Percentiles rank a stretch among this genome's conserved stretches.
Conservation (phyloP, 2,888 invertebrate genomes). For the Drosophila kanekoi region DNA sequence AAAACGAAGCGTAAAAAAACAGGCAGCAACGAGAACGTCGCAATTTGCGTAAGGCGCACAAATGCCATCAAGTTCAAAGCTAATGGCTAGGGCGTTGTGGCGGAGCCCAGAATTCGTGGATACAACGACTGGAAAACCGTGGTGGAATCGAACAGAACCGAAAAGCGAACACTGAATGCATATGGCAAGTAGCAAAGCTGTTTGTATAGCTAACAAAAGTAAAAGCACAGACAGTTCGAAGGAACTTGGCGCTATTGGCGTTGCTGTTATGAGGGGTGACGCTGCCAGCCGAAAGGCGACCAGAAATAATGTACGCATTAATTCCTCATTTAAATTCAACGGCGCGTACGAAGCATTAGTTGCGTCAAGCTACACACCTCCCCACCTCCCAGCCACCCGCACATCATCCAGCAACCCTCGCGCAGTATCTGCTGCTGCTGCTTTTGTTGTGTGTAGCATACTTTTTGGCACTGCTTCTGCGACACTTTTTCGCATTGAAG, state of each 20-base stretch:
- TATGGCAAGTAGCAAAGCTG: slow-evolving; percentile 62
- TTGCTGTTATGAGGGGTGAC: slow-evolving; percentile 15
- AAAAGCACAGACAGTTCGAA: slow-evolving; percentile 29
- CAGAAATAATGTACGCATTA: slow-evolving; percentile 84
- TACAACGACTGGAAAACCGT: neutral
- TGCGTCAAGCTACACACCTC: slow-evolving; percentile 49
- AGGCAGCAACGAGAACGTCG: slow-evolving; percentile 45
- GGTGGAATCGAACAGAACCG: slow-evolving; percentile 36
- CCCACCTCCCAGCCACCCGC: slow-evolving; percentile 2
- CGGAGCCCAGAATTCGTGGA: slow-evolving; percentile 17
- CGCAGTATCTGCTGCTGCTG: slow-evolving; percentile 19
- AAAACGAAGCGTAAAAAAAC: slow-evolving; percentile 48
- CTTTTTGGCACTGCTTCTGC: slow-evolving; percentile 51
- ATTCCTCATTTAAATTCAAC: slow-evolving; percentile 86
- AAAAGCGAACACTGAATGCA: slow-evolving; percentile 55
- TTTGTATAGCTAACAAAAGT: slow-evolving; percentile 67
- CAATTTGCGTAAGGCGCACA: slow-evolving; percentile 48
- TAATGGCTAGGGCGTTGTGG: slow-evolving; percentile 57
- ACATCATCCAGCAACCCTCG: slow-evolving; percentile 13
- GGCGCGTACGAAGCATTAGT: slow-evolving; percentile 85
- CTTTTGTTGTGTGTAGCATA: slow-evolving; percentile 54
- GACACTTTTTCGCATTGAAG: slow-evolving; percentile 71
- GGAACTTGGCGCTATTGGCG: slow-evolving; percentile 29
- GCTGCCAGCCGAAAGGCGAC: slow-evolving; percentile 27
- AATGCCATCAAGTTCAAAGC: slow-evolving; percentile 72